These are phyloP conservation scores for Neopipo cinnamomea DNA, from an alignment of 2,113 vertebrate genomes.

Conservation along the genomic window DNA sequence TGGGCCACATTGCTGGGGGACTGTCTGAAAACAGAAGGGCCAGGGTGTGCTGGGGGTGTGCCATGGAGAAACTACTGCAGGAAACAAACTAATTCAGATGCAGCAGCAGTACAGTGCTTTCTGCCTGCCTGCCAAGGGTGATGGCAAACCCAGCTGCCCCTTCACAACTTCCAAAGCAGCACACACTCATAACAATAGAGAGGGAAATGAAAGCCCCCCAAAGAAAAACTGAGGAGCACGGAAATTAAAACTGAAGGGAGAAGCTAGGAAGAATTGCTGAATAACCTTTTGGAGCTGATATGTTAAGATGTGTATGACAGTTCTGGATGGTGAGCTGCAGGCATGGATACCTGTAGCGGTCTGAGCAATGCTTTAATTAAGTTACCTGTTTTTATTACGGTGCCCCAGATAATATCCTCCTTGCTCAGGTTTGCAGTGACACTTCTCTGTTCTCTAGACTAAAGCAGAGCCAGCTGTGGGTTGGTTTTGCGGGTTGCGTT, in stretches of 20 bases:
- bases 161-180: not conserved
- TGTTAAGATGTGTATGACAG: not conserved
- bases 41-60: not conserved
- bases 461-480: not conserved
- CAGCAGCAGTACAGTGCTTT: rapidly evolving
- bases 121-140: not conserved
- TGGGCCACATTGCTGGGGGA: not conserved
- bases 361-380: not conserved
- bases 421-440: not conserved
- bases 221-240: not conserved
- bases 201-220: not conserved
- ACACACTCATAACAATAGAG: not conserved
- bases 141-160: not conserved
- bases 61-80: not conserved
- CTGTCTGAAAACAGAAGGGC: not conserved
- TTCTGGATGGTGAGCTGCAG: not conserved
- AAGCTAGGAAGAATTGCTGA: not conserved
- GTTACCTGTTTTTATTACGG: not conserved
- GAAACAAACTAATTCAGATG: not conserved
- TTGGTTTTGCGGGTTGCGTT: not conserved
- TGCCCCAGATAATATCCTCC: not conserved
- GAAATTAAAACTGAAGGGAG: slow-evolving; percentile 13
- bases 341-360: not conserved
- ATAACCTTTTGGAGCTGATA: not conserved
- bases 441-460: not conserved